Conservation (phyloP, 92 coral and sea anemone species). For the Bergia sp. region DNA sequence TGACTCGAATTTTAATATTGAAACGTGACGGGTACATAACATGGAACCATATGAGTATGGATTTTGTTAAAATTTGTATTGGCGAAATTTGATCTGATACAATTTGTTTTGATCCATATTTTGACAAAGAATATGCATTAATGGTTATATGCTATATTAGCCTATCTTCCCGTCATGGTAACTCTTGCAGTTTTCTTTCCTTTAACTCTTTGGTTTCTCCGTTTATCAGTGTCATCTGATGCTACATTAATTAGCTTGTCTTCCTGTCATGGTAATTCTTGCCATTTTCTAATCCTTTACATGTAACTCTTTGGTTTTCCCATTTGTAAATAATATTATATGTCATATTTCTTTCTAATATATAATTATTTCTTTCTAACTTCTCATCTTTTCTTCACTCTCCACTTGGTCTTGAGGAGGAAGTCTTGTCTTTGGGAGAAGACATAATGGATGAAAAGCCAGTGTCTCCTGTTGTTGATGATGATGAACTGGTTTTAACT, state of each 20-base stretch:
- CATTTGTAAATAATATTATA: background rate
- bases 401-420: slow-evolving; percentile 16
- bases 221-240: background rate
- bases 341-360: background rate
- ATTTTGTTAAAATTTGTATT: too few species aligned
- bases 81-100: too few species aligned
- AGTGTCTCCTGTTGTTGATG: background rate
- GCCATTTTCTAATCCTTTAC: background rate
- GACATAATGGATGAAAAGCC: slow-evolving; percentile 16
- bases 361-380: background rate
- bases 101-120: too few species aligned
- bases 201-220: background rate
- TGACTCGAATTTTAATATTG: too few species aligned
- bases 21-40: too few species aligned
- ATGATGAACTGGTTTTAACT: background rate
- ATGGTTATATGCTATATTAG: too few species aligned
- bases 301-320: background rate
- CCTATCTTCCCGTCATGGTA: background rate
- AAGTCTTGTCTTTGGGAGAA: slow-evolving; percentile 3
- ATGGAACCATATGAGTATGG: too few species aligned
- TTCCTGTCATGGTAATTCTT: background rate
- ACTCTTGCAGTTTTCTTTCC: background rate
- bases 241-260: too few species aligned
- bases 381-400: slow-evolving; percentile 1
- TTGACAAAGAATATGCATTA: too few species aligned